Evolutionary conservation across 1,140 invertebrate species (phyloP).

Genomic region (Diorhabda sublineata): DNA sequence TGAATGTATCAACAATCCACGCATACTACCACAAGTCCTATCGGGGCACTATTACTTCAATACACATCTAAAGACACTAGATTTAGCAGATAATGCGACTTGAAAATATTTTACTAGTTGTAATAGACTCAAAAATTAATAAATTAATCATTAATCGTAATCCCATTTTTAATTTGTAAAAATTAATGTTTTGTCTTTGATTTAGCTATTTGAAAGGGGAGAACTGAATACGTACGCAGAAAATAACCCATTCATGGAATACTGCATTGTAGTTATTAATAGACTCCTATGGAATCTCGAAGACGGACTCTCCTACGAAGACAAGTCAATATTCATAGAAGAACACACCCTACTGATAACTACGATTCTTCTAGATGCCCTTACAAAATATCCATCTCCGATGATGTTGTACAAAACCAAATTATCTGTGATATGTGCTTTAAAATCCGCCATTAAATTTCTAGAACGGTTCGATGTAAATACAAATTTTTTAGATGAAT

Average conservation of each 20-base stretch:
- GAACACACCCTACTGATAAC: constrained; percentile 38
- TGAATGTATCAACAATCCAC: too few relatives aligned
- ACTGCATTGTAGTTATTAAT: constrained; percentile 26
- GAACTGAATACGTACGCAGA: constrained; percentile 36
- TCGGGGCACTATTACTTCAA: too few relatives aligned
- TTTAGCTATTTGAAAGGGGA: constrained; percentile 36
- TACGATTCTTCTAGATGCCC: constrained; percentile 30
- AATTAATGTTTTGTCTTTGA: not conserved
- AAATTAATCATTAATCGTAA: too few relatives aligned
- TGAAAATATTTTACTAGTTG: too few relatives aligned
- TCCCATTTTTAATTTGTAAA: too few relatives aligned
- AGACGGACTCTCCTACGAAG: constrained; percentile 35
- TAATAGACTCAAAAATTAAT: too few relatives aligned
- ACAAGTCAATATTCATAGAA: constrained; percentile 39
- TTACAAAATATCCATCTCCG: constrained; percentile 29
- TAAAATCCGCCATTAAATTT: constrained; percentile 34
- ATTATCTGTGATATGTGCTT: constrained; percentile 35
- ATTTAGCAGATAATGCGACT: too few relatives aligned
- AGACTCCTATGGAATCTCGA: constrained; percentile 38
- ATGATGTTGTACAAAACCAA: constrained; percentile 33
- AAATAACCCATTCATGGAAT: constrained; percentile 31
- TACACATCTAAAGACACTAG: too few relatives aligned
- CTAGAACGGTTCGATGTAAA: constrained; percentile 30
- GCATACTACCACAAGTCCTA: too few relatives aligned
- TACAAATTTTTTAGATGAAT: constrained; percentile 29